phyloP scores from a whole-genome alignment of 2,797 vertebrate genomes.

The Falco naumanni region DNA sequence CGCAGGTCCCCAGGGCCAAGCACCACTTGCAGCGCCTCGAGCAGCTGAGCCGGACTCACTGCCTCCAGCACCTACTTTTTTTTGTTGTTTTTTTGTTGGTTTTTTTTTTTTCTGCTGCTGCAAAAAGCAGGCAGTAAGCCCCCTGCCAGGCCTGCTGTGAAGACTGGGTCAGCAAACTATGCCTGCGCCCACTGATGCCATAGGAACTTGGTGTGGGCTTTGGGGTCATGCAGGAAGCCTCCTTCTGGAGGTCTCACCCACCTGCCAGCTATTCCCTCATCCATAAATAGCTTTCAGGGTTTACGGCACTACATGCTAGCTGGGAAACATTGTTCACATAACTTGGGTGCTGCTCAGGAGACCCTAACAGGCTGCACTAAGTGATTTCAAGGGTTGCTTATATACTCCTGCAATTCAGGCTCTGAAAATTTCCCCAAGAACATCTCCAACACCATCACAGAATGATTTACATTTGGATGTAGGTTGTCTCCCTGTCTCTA shows the following conservation, averaged over 20 bases:
- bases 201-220: background rate
- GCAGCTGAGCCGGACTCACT: background rate
- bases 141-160: background rate
- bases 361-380: background rate
- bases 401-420: background rate
- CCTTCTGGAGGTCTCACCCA: background rate
- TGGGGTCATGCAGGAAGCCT: background rate
- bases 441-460: background rate
- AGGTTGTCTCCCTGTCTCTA: background rate
- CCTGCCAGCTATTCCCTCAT: background rate
- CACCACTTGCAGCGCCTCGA: accelerated
- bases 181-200: background rate
- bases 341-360: background rate
- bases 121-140: background rate
- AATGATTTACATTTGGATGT: background rate
- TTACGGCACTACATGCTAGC: background rate
- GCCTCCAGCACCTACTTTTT: background rate
- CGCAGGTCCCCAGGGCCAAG: background rate
- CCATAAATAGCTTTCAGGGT: background rate
- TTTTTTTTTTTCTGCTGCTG: background rate
- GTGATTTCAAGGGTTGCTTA: background rate
- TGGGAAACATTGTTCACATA: background rate
- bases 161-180: background rate
- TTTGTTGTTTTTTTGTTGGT: no score
- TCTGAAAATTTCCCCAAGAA: background rate